Evolutionary conservation across 2,888 invertebrate species (phyloP).

Genomic region (Plebejus argus): DNA sequence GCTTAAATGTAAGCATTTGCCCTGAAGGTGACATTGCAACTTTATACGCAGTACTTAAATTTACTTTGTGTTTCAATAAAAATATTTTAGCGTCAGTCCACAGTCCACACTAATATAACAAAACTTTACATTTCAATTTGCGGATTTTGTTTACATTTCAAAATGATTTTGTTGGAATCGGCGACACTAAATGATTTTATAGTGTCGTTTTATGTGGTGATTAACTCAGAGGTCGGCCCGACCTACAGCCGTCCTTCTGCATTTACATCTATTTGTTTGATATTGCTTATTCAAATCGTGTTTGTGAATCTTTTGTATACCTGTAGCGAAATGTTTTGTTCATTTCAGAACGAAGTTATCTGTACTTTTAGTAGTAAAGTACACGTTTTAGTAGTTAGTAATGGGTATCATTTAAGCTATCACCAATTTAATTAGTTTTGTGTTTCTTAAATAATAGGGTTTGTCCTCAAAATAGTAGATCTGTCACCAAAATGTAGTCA

Average conservation of each 20-base stretch:
- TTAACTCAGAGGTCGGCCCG: constrained; percentile 46
- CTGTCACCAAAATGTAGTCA: too few relatives aligned
- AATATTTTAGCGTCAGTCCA: neutral
- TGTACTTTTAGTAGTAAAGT: too few relatives aligned
- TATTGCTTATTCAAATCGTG: constrained; percentile 2
- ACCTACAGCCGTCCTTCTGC: constrained; percentile 47
- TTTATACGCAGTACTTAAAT: neutral
- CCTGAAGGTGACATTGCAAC: neutral
- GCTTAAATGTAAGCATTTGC: neutral
- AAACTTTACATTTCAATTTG: constrained; percentile 11
- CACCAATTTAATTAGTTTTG: too few relatives aligned
- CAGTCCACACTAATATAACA: neutral
- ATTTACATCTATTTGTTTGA: constrained; percentile 2
- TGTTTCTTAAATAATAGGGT: too few relatives aligned
- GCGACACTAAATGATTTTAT: constrained; percentile 18
- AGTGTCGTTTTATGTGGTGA: constrained; percentile 38
- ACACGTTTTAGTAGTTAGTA: too few relatives aligned
- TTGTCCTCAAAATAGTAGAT: too few relatives aligned
- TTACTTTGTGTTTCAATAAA: neutral
- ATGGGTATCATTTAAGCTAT: too few relatives aligned
- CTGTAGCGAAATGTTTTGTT: neutral
- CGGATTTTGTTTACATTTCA: constrained; percentile 13
- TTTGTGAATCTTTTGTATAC: constrained; percentile 1
- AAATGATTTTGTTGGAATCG: constrained; percentile 12
- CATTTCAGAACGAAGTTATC: too few relatives aligned